phyloP scores from a whole-genome alignment of 2,888 invertebrate genomes.

The Drosophila atripex region DNA sequence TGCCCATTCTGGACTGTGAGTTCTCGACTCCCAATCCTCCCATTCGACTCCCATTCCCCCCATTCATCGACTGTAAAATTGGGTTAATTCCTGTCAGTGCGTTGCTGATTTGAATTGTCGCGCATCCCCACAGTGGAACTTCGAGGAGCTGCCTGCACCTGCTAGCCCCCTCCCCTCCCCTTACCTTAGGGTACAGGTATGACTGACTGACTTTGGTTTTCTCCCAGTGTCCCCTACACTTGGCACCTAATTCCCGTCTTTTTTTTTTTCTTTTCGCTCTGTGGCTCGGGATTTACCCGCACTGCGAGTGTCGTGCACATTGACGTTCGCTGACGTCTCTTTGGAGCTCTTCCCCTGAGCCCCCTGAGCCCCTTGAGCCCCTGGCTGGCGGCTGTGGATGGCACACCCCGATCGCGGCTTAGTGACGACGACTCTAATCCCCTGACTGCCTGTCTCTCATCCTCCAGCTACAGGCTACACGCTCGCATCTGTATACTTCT shows the following conservation, averaged over 20 bases:
- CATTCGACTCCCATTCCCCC: not conserved
- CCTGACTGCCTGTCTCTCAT: conserved; percentile 49
- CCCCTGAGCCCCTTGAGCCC: conserved; percentile 1
- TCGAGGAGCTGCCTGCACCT: conserved; percentile 19
- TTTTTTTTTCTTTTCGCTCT: conserved; percentile 40
- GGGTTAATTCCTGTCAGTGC: conserved; percentile 79
- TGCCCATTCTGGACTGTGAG: conserved; percentile 8
- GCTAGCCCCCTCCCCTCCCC: not conserved
- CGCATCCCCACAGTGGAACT: conserved; percentile 42
- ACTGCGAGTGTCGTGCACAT: conserved; percentile 47
- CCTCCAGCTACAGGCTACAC: conserved; percentile 22
- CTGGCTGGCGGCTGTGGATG: not conserved
- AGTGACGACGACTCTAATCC: conserved; percentile 54
- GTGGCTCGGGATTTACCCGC: conserved; percentile 60
- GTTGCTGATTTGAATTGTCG: conserved; percentile 78
- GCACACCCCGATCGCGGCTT: conserved; percentile 43
- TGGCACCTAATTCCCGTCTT: conserved; percentile 55
- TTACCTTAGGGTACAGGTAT: no score
- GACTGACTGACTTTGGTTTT: not conserved
- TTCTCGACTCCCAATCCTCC: not conserved
- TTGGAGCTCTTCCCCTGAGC: conserved; percentile 5
- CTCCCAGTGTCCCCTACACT: conserved; percentile 22
- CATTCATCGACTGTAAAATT: conserved; percentile 69
- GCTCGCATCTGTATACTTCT: conserved; percentile 9
- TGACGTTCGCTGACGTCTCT: conserved; percentile 65